Conservation (phyloP, 64 coral and sea anemone genomes). For the Stylophora pistillata region DNA sequence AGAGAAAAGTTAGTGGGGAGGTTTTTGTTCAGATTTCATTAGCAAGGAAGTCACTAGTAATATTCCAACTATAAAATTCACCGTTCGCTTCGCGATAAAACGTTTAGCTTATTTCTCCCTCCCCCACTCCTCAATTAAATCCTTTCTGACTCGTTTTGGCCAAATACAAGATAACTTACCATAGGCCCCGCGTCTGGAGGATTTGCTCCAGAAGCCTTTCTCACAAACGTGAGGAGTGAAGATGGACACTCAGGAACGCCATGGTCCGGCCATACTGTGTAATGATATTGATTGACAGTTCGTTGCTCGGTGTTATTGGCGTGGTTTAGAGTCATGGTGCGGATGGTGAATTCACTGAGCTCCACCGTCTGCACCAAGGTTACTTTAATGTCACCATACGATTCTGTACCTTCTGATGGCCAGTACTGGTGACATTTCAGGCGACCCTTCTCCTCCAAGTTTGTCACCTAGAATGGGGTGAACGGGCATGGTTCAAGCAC, state of each 20-base stretch:
- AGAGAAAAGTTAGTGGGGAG: too few relatives aligned
- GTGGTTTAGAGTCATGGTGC: conserved; percentile 63
- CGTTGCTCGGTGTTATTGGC: conserved; percentile 63
- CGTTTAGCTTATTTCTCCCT: too few relatives aligned
- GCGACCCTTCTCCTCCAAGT: conserved; percentile 83
- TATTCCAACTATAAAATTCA: too few relatives aligned
- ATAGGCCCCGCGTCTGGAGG: conserved; percentile 87
- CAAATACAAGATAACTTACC: conserved; percentile 49
- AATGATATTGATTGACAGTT: conserved; percentile 84
- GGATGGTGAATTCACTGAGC: conserved; percentile 83
- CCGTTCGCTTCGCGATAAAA: too few relatives aligned
- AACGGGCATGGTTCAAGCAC: not conserved
- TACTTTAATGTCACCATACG: conserved; percentile 64
- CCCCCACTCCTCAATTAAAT: too few relatives aligned
- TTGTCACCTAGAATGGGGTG: conserved; percentile 68
- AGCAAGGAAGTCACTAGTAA: too few relatives aligned
- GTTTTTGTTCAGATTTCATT: too few relatives aligned
- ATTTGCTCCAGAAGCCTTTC: conserved; percentile 83
- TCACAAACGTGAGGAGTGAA: conserved; percentile 89
- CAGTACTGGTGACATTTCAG: conserved; percentile 93
- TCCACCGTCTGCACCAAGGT: conserved; percentile 58
- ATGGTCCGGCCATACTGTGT: conserved; percentile 96
- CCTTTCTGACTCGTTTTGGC: too few relatives aligned
- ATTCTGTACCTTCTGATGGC: conserved; percentile 63
- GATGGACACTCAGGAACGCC: conserved; percentile 79